Evolutionary conservation across 35 echinoderm and acorn worm genomes (phyloP).

Genomic region (Stichopus chloronotus): DNA sequence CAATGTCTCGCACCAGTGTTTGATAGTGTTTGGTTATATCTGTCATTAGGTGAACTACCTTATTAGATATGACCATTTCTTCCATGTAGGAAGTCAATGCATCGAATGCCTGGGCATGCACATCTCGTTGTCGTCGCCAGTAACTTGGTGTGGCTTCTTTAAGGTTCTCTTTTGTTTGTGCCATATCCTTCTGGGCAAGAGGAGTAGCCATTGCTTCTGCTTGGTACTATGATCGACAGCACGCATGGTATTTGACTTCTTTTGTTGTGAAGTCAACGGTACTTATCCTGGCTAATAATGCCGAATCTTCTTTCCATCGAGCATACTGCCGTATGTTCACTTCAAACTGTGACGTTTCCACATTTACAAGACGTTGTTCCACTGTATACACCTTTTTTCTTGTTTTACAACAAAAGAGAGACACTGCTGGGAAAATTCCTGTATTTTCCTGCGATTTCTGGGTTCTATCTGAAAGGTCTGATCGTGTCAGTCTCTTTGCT

Average conservation of each 20-base stretch:
- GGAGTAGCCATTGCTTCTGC: not conserved
- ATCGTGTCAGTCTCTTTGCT: not conserved
- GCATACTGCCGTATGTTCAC: no score
- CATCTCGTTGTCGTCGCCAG: not conserved
- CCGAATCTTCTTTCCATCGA: not conserved
- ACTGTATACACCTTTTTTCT: no score
- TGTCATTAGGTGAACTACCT: not conserved
- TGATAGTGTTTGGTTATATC: not conserved
- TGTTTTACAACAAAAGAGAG: no score
- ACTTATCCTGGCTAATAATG: not conserved
- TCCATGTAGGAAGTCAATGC: conserved; percentile 1
- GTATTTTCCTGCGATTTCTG: not conserved
- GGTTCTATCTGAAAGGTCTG: not conserved
- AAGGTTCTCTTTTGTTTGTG: not conserved
- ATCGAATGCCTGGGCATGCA: not conserved
- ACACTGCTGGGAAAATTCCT: no score
- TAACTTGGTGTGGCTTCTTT: not conserved
- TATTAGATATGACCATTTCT: conserved; percentile 7
- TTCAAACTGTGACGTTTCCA: no score
- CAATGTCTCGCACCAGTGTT: not conserved
- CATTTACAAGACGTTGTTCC: no score
- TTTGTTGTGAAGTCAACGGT: not conserved
- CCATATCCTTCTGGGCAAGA: not conserved
- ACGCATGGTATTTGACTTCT: not conserved
- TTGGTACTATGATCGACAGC: not conserved